Base-by-base conservation (phyloP, 2,113 vertebrate genomes). In the Ceyx melanurus region DNA sequence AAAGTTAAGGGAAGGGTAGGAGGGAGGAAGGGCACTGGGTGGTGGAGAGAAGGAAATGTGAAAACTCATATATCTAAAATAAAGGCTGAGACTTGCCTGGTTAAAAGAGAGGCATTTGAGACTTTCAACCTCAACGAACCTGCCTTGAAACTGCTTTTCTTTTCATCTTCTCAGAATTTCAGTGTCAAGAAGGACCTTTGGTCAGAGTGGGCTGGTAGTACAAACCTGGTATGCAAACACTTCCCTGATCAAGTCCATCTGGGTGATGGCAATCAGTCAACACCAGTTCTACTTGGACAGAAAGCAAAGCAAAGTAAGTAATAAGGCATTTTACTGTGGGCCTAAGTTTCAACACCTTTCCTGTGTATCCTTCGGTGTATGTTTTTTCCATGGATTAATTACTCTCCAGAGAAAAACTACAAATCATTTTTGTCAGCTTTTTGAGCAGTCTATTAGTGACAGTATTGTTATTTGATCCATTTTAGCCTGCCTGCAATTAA, bases 251-350 rank as follows among this genome's bases (percentile, higher is more conserved):
- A 99, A 99, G 91, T 99, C 99, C 98, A 99, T 99, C 97, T 99
- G 99, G 99, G 98, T 98, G 88, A 99, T 99, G 99, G 99, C 99
- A 92, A 99, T 99, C 95, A 99, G 99, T 98, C 99, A 99, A 88
- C 99, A 99, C 96, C 99, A 99, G 95, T 99, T 99, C 94, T 99
- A 99, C 98, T 97, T 99, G 98, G 99, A 99, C 95, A 98, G 98
- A 93, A 99, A 99, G 88, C 98, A 99, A 97, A 99, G 98, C 97
- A 99, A 99, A 98, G 99, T 99, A 97, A 99, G 99, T 96, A 81
- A 23, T 15, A 40, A 66, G 66, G 57, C 31, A 43, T 28, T 64
- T 72, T 81, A 81, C 76, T 71, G 12, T 14, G 9, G 33, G 53
- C 60, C 23, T 42, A 33, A 20, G 19, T 37, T 80, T 86, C 53